Evolutionary conservation across 2,113 vertebrate species (phyloP), one percentile per base, ranked within the genome.

Genomic region (Chascanopsetta lugubris): DNA sequence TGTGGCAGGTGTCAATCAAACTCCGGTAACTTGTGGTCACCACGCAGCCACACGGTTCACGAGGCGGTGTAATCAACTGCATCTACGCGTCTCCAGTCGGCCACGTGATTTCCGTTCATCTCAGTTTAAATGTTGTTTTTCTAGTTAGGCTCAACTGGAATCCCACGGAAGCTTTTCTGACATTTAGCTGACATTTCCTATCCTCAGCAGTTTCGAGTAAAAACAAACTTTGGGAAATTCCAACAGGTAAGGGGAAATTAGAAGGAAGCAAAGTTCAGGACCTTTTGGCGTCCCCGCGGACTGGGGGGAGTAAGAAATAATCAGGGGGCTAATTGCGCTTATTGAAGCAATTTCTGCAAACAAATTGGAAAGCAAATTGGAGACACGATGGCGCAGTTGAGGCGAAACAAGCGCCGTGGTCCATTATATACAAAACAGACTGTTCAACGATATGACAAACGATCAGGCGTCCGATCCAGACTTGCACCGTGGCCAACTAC

Each of bases 291-390:
- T 73, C 47, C 63, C 48, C 29, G n/a, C 65, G 54, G 36, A 36
- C 49, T 57, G 21, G 25, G 12, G 67, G 61, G 8, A n/a, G 45
- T 27, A 25, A 38, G 20, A 40, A 29, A 34, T 64, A 15, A 76
- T 76, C 43, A 65, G 40, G 32, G n/a, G 48, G 13, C 11, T 60
- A 55, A 80, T 47, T 55, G 55, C 26, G 38, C 13, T 2, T 4
- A 49, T 9, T 6, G 43, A 66, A 10, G 55, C 48, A 66, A 45
- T 61, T 67, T 56, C 18, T 11, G 18, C 49, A 25, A 51, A n/a
- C 6, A 67, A 64, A 69, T 64, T 53, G 63, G 8, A 47, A n/a
- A n/a, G n/a, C n/a, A n/a, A n/a, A n/a, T n/a, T 11, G 25, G 7
- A 64, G 26, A 36, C 53, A n/a, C n/a, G n/a, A n/a, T n/a, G n/a